These are phyloP conservation scores for Rattus norvegicus DNA, from an alignment of 2,113 vertebrate genomes.

Conservation along the genomic window GRCr8 NC_086021.1:91208001-91208500, in stretches of 20 bases:
- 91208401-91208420: neutral
- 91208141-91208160: no score
- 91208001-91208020: neutral
- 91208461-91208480: rapidly evolving
- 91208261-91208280: neutral
- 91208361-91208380: rapidly evolving
- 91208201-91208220: neutral
- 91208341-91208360: rapidly evolving
- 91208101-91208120: neutral
- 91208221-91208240: neutral
- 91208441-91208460: neutral
- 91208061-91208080: no score
- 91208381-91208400: rapidly evolving
- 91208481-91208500: no score
- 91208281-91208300: no score
- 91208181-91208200: rapidly evolving
- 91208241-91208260: neutral
- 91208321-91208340: neutral
- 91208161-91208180: no score
- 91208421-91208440: neutral
- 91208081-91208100: neutral
- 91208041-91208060: neutral
- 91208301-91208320: neutral
- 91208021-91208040: neutral
- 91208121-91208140: neutral